Evolutionary conservation across 2,113 vertebrate genomes (phyloP).

Genomic region (Laticauda laticaudata): DNA sequence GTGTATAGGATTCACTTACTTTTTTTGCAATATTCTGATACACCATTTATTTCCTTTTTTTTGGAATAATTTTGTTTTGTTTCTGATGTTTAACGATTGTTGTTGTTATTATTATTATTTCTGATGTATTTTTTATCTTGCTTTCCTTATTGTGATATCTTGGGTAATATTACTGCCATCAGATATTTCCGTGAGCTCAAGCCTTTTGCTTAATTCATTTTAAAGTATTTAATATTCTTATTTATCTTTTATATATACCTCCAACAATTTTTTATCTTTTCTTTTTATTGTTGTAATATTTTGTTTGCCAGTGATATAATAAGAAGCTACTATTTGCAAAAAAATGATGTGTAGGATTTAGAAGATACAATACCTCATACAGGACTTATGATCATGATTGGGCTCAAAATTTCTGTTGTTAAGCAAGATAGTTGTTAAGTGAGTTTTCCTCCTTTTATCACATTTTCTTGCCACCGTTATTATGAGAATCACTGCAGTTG

Average conservation of each 20-base stretch:
- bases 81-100: not conserved
- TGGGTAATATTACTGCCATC: not conserved
- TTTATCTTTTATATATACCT: not conserved
- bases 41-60: not conserved
- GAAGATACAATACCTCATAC: not conserved
- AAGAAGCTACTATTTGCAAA: not conserved
- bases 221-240: not conserved
- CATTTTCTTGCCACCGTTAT: not conserved
- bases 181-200: not conserved
- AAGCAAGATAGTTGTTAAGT: not conserved
- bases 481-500: not conserved
- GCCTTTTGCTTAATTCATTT: not conserved
- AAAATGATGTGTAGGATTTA: not conserved
- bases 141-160: not conserved
- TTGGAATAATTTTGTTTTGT: not conserved
- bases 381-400: not conserved
- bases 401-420: not conserved
- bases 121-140: not conserved
- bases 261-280: not conserved
- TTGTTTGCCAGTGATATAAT: not conserved
- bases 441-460: not conserved
- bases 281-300: not conserved
- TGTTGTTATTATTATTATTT: no score
- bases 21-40: not conserved
- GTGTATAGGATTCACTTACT: not conserved